Evolutionary conservation across 2,888 invertebrate species (phyloP), one percentile per base, ranked within the genome.

Genomic region (Byasa hedistus): DNA sequence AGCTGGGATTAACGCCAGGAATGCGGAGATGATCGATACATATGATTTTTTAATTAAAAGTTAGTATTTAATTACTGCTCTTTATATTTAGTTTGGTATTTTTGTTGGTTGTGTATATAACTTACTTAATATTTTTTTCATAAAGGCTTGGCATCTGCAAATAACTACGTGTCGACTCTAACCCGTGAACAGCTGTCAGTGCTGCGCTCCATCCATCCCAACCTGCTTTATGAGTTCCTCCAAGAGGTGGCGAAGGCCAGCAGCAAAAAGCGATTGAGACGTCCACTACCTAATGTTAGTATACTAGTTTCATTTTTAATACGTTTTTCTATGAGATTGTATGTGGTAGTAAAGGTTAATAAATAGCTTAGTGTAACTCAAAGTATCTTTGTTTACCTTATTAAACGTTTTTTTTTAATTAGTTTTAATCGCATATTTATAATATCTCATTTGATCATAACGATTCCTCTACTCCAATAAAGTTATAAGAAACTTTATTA

Each of bases 41-140:
- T 89, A 89, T 70, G 90, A 91, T 66, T 90, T 91, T 68, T 80
- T 91, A 15, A 78, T 89, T 23, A 90, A 88, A 80, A 88, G 90
- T 91, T 73, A 75, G 84, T 80, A 55, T 61, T 24, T 27, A n/a
- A 22, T 51, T 57, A 48, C n/a, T n/a, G 1, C n/a, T n/a, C 4
- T 48, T 1, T 19, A 48, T n/a, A n/a, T 4, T 48, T 48, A n/a
- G 19, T 48, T 8, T n/a, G 19, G n/a, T 48, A 48, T 5, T 48
- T 19, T 48, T 19, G 1, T n/a, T 12, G 1, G 48, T 27, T 27
- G 3, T 27, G 27, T 27, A 27, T n/a, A 7, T 48, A 19, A 48
- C 3, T 48, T 48, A 48, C 48, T n/a, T 48, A 48, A 44, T 5
- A 1, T 5, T 22, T 22, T 54, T 54, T 12, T 8, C 22, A 22